A percentile compares a stretch with the other conserved stretches of the same genome.
Conservation (phyloP, 2,888 invertebrate species). For the Macropis europaea region DNA sequence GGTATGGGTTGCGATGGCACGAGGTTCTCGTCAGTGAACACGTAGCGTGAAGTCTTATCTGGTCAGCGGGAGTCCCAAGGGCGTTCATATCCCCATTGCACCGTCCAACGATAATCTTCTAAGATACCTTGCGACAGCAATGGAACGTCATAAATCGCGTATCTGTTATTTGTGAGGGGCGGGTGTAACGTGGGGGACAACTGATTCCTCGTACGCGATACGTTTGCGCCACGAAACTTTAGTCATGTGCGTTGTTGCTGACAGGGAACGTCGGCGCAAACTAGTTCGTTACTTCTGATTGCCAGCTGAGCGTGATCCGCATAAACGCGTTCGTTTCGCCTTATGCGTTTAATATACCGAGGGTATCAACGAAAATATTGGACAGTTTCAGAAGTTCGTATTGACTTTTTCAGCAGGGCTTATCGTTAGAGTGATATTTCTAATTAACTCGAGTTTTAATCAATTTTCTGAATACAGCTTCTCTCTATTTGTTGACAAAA, state of each 20-base stretch:
- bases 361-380: no score
- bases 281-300: constrained; percentile 19
- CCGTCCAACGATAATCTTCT: constrained; percentile 33
- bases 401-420: no score
- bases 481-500: no score
- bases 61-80: constrained; percentile 65
- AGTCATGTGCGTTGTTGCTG: neutral
- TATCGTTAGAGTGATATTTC: no score
- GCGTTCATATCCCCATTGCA: constrained; percentile 59
- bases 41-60: constrained; percentile 67
- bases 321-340: neutral
- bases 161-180: constrained; percentile 32
- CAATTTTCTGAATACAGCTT: no score
- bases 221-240: neutral
- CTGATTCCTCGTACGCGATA: constrained; percentile 19
- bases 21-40: constrained; percentile 56
- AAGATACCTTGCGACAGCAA: constrained; percentile 31
- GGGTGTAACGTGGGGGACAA: constrained; percentile 1
- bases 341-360: no score
- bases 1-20: constrained; percentile 68
- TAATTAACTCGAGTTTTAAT: no score
- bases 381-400: no score
- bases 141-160: constrained; percentile 42
- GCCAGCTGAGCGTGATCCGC: neutral
- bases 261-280: neutral